Percentiles rank a stretch among this genome's conserved stretches.
phyloP scores from a whole-genome alignment of 2,888 invertebrate genomes.

The Capitulum mitella region DNA sequence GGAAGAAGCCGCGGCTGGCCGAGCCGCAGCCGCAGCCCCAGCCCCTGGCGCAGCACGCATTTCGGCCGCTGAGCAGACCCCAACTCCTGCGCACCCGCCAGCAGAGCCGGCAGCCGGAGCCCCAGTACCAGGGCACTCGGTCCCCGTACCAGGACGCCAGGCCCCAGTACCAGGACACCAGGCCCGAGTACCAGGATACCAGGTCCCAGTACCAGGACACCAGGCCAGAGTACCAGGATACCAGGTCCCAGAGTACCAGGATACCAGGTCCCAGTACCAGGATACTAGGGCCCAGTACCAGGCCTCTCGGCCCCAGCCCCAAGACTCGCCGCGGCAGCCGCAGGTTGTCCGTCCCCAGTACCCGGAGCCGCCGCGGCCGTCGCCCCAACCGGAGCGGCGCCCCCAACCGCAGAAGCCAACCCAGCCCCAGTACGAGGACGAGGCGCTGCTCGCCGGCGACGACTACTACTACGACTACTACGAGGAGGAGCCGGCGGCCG shows the following conservation, averaged over 20 bases:
- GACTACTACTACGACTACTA: not conserved
- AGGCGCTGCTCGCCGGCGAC: not conserved
- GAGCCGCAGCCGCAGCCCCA: not conserved
- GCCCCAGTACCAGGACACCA: not conserved
- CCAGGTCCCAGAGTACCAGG: not conserved
- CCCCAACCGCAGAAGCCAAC: not conserved
- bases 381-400: no score
- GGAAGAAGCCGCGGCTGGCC: not conserved
- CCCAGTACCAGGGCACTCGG: not conserved
- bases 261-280: not conserved
- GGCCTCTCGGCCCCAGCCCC: not conserved
- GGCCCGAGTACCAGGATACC: not conserved
- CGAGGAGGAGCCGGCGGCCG: not conserved
- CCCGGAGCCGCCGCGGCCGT: not conserved
- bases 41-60: not conserved
- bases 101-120: not conserved
- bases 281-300: not conserved
- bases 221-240: not conserved
- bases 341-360: no score
- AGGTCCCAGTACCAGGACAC: not conserved
- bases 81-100: not conserved
- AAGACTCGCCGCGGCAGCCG: not conserved
- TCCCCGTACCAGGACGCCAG: not conserved
- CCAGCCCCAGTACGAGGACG: not conserved
- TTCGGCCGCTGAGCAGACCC: not conserved